Evolutionary conservation across 2,888 invertebrate genomes (phyloP), one percentile per base, ranked within the genome.

Genomic region (Zele albiditarsus): DNA sequence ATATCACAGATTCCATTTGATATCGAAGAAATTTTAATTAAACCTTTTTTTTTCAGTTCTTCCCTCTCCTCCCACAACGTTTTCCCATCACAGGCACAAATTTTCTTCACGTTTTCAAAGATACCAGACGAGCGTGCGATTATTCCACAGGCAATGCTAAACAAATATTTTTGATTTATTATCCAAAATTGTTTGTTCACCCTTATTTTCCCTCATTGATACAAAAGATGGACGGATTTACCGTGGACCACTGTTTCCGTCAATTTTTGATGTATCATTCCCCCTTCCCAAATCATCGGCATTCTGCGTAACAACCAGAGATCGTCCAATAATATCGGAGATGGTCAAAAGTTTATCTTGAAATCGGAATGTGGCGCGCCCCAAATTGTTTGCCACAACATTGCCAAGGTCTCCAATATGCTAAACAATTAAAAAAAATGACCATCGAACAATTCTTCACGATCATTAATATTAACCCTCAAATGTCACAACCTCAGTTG

Each of bases 61-160:
- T 93, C 92, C 63, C 93, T 90, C 89, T 97, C 97, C 86, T 97
- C 96, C 97, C 97, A 97, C 12, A 97, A 91, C 0, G 95, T 94
- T 0, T 95, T 92, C 0, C 97, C 97, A 90, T 97, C 97, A 89
- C 97, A 97, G 1, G 95, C 95, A 90, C 97, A 97, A 71, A 97
- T 94, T 14, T 94, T 93, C 86, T 97, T 97, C 0, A 94, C 93
- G 87, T 97, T 97, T 88, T 96, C 93, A 85, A 96, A 94, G 10
- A 97, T 90, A 0, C 97, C 96, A 0, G 97, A 95, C 0, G 97
- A 95, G 42, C 97, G 92, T 0, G 97, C 97, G 81, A 97, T 96
- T 12, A 97, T 93, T 0, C 97, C 97, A 88, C 96, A 97, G 0
- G 94, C 94, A 67, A 96, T 87, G 75, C 95, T 95, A 89, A 70